Evolutionary conservation across 1,140 invertebrate genomes (phyloP), one percentile per base, ranked within the genome.

Genomic region (Melitaea cinxia): DNA sequence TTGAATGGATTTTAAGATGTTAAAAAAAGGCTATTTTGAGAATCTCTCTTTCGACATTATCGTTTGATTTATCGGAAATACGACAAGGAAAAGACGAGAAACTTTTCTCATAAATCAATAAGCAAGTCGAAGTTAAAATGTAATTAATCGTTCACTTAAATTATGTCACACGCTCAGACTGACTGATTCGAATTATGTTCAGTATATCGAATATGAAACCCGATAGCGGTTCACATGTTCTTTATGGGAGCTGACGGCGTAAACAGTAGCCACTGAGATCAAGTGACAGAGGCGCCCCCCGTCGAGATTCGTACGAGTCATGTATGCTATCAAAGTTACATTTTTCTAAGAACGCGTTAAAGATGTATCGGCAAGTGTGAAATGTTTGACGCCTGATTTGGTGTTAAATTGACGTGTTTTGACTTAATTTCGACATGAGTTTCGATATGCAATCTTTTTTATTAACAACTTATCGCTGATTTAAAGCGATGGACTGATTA

Each of bases 261-360:
- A 82, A 82, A 87, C 83, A 75, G 86, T 89, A 87, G 86, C 86
- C 64, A 68, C 61, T 68, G 70, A 62, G 76, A 79, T 88, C 80
- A 68, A 53, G 75, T 88, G 82, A 86, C 82, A 68, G 58, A 59
- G 65, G 72, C 73, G 71, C 86, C 83, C 77, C 84, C 86, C 76
- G 82, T 71, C 56, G 77, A 66, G 73, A 62, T 69, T 72, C 49
- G 64, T 33, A 35, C 39, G 33, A 33, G 49, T n/a, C 54, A 64
- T 50, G 54, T 45, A 42, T 52, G 57, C 57, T 65, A 54, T 60
- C 65, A 49, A 64, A 69, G 37, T 52, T 57, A 42, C 15, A 28
- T 63, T 30, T 61, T 69, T 73, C 63, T 49, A 61, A 64, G 67
- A 73, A 69, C 24, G 26, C 49, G 26, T 26, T 35, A 39, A 52